Conservation (phyloP, 2,888 invertebrate genomes). For the Magallana nippona region DNA sequence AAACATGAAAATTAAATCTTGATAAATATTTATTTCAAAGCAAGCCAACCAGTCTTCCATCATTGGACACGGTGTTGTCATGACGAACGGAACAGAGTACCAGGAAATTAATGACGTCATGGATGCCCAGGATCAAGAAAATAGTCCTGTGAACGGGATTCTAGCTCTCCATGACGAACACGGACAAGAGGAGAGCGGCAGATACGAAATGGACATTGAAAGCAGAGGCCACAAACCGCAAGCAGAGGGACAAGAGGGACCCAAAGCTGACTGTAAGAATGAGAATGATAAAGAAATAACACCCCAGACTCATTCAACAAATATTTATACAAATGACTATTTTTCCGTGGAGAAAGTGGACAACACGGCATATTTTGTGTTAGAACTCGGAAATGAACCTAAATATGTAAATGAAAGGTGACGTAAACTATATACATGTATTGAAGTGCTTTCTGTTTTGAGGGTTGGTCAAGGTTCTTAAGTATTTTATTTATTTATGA, state of each 20-base stretch:
- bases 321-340: not conserved
- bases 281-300: too few relatives aligned
- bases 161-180: not conserved
- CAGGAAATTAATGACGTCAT: not conserved
- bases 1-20: too few relatives aligned
- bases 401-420: slow-evolving; percentile 25
- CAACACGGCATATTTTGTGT: not conserved
- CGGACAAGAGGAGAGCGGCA: not conserved
- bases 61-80: not conserved
- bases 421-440: too few relatives aligned
- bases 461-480: too few relatives aligned
- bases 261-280: too few relatives aligned
- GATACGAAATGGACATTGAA: not conserved
- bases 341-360: not conserved
- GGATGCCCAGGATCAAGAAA: not conserved
- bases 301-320: not conserved
- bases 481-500: too few relatives aligned
- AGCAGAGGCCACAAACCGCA: not conserved
- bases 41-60: slow-evolving; percentile 11
- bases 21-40: not conserved
- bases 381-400: not conserved
- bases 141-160: not conserved
- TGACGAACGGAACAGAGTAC: slow-evolving; percentile 6
- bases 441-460: too few relatives aligned
- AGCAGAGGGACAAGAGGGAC: too few relatives aligned